Percentiles rank a stretch among this genome's conserved stretches.
phyloP scores from a whole-genome alignment of 2,888 invertebrate species.

The Leptinotarsa peninsularis region DNA sequence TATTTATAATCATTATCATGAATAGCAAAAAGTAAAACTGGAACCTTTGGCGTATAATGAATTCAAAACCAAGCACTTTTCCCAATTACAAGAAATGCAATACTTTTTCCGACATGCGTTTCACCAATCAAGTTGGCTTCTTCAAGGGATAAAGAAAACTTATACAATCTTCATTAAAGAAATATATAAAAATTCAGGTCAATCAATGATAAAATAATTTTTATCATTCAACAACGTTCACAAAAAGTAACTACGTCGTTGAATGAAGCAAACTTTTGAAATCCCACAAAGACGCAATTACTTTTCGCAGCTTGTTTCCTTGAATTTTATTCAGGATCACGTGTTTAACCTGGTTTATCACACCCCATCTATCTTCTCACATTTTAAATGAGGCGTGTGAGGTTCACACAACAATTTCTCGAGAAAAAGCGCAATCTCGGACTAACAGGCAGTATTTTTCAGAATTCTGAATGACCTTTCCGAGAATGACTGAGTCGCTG shows the following conservation, averaged over 20 bases:
- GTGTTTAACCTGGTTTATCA: conserved; percentile 26
- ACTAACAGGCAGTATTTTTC: conserved; percentile 14
- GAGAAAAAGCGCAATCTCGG: conserved; percentile 29
- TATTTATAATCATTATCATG: too few species aligned
- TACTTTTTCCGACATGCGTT: too few species aligned
- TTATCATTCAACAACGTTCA: too few species aligned
- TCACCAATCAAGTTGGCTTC: too few species aligned
- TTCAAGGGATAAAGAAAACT: too few species aligned
- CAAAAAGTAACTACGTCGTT: background rate
- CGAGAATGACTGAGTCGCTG: background rate
- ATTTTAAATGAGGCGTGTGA: conserved; percentile 33
- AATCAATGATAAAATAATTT: too few species aligned
- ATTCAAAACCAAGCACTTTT: too few species aligned
- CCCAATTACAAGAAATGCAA: too few species aligned
- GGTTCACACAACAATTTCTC: conserved; percentile 31
- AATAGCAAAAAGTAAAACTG: too few species aligned
- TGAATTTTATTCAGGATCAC: conserved; percentile 18
- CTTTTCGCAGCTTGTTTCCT: background rate
- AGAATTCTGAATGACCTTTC: conserved; percentile 6
- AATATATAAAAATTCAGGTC: too few species aligned
- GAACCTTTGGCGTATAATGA: too few species aligned
- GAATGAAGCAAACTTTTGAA: background rate
- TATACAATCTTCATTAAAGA: too few species aligned
- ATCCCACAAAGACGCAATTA: background rate
- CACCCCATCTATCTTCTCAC: conserved; percentile 25